These are phyloP conservation scores for Ferdinandea cuprea DNA, from an alignment of 2,888 invertebrate species.

Conservation along the genomic window DNA sequence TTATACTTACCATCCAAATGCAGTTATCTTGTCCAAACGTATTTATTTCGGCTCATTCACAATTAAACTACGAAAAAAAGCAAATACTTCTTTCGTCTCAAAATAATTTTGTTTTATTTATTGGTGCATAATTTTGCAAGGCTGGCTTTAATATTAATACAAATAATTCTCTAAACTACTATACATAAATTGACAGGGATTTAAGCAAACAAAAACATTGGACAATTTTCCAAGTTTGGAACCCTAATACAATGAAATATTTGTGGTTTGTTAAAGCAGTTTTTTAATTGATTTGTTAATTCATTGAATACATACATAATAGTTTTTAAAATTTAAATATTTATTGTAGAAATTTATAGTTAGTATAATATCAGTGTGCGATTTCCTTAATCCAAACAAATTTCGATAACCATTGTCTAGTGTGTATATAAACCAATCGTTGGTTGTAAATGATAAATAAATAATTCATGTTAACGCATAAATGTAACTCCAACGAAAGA, in stretches of 20 bases:
- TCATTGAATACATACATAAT: conserved; percentile 46
- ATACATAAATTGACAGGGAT: conserved; percentile 1
- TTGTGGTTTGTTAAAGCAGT: conserved; percentile 40
- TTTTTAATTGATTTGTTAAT: conserved; percentile 56
- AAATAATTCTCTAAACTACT: conserved; percentile 8
- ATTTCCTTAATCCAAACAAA: background rate
- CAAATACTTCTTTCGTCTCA: too few species aligned
- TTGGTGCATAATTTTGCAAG: conserved; percentile 24
- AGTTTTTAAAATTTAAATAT: conserved; percentile 28
- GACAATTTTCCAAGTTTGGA: conserved; percentile 2
- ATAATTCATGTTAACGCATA: conserved; percentile 65
- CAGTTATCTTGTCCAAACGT: too few species aligned
- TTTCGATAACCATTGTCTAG: background rate
- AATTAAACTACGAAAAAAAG: too few species aligned
- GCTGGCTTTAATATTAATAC: conserved; percentile 18
- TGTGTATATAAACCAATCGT: background rate
- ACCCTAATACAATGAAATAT: conserved; percentile 45
- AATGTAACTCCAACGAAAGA: conserved; percentile 29
- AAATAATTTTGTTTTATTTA: too few species aligned
- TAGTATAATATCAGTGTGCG: background rate
- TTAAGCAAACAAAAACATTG: conserved; percentile 4
- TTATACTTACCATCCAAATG: too few species aligned
- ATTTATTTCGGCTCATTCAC: too few species aligned
- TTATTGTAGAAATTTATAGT: conserved; percentile 1
- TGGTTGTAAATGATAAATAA: conserved; percentile 22